Evolutionary conservation across 2,888 invertebrate species (phyloP).

Genomic region (Baronia brevicornis): DNA sequence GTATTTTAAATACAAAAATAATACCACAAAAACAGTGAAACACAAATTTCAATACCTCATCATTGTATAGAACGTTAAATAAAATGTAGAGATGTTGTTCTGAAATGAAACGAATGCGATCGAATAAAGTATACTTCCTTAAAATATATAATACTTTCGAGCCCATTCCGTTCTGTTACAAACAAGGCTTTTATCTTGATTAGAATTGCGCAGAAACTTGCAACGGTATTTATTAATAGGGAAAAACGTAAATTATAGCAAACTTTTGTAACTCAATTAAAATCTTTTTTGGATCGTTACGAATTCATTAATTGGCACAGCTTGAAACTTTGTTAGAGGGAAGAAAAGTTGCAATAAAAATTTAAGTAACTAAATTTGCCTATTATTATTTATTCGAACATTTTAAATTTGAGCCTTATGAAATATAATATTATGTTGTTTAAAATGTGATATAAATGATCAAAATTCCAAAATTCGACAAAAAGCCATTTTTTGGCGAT

Average conservation of each 20-base stretch:
- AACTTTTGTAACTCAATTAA: constrained; percentile 25
- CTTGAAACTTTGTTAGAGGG: constrained; percentile 14
- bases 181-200: constrained; percentile 16
- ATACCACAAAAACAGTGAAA: not conserved
- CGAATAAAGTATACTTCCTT: constrained; percentile 4
- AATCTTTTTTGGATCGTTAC: constrained; percentile 25
- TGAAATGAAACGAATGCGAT: not conserved
- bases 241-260: constrained; percentile 15
- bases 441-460: no score
- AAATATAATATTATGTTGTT: no score
- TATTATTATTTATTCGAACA: no score
- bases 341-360: no score
- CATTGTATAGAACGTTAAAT: no score
- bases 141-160: constrained; percentile 2
- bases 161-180: constrained; percentile 12
- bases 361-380: no score
- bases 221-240: constrained; percentile 16
- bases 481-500: no score
- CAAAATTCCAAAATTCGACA: no score
- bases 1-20: no score
- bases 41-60: no score
- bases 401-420: no score
- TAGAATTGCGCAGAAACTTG: constrained; percentile 16
- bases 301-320: constrained; percentile 26
- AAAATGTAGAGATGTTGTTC: no score